Conservation (phyloP, 2,797 vertebrate genomes). For the Pangasius macronema region DNA sequence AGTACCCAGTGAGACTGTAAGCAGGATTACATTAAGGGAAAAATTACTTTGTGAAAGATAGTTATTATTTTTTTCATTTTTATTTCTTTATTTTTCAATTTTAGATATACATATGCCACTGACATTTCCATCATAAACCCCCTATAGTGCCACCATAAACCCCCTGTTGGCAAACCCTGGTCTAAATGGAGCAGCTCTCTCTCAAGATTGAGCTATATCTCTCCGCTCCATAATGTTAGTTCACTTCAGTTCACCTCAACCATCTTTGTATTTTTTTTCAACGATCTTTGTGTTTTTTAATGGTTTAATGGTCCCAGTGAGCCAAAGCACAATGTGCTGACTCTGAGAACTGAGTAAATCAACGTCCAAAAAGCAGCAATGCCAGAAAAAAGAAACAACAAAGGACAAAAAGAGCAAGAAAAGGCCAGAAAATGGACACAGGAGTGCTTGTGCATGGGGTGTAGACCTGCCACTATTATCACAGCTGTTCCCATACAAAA, state of each 20-base stretch:
- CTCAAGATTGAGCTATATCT: not conserved
- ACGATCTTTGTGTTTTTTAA: not conserved
- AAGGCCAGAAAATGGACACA: not conserved
- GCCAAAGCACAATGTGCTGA: not conserved
- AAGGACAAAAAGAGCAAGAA: conserved; percentile 4
- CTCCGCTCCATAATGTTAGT: not conserved
- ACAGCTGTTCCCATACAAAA: conserved; percentile 42
- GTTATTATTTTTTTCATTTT: not conserved
- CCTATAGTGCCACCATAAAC: not conserved
- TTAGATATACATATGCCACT: not conserved
- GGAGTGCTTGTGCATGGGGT: conserved; percentile 15
- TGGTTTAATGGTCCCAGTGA: conserved; percentile 8
- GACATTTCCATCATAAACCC: conserved; percentile 4
- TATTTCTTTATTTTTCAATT: not conserved
- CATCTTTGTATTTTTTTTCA: not conserved
- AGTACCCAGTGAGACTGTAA: not conserved
- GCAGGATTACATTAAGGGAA: not conserved
- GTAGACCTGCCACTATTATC: conserved; percentile 34
- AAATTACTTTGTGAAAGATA: not conserved
- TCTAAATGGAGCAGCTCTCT: conserved; percentile 12
- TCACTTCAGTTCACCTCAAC: not conserved
- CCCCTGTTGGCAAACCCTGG: conserved; percentile 7
- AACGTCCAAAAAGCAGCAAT: not conserved
- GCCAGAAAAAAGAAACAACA: conserved; percentile 25
- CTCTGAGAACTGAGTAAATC: conserved; percentile 10